A percentile compares a stretch with the other conserved stretches of the same genome.
phyloP scores from a whole-genome alignment of 2,113 vertebrate species.

The Crotalus viridis region DNA sequence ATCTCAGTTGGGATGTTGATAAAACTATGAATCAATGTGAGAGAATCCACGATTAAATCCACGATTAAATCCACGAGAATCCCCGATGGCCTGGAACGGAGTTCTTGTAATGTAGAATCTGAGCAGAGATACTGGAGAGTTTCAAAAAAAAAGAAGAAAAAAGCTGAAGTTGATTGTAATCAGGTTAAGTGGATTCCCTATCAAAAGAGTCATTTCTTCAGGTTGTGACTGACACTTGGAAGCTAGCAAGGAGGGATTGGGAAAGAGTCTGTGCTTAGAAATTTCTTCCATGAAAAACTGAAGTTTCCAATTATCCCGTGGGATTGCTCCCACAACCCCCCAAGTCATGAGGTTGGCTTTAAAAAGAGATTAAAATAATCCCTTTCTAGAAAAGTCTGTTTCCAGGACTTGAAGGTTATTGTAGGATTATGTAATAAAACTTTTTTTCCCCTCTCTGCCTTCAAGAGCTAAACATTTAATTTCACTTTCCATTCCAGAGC shows the following conservation, averaged over 20 bases:
- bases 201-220: not conserved
- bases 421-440: not conserved
- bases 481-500: not conserved
- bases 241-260: too few species aligned
- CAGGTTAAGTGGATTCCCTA: slow-evolving; percentile 1
- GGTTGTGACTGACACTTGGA: not conserved
- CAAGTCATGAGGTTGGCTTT: slow-evolving; percentile 19
- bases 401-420: not conserved
- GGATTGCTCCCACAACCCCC: not conserved
- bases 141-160: not conserved
- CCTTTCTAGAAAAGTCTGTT: not conserved
- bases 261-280: not conserved
- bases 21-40: not conserved
- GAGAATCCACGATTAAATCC: not conserved
- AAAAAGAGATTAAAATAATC: slow-evolving; percentile 28
- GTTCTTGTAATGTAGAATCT: not conserved
- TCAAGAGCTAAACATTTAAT: not conserved
- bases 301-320: not conserved
- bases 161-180: slow-evolving; percentile 10
- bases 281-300: not conserved
- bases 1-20: not conserved
- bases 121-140: not conserved
- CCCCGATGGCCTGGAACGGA: not conserved
- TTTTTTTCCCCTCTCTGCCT: not conserved
- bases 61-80: not conserved